Conservation (phyloP, 2,888 invertebrate genomes). For the Watsonalla cultraria region DNA sequence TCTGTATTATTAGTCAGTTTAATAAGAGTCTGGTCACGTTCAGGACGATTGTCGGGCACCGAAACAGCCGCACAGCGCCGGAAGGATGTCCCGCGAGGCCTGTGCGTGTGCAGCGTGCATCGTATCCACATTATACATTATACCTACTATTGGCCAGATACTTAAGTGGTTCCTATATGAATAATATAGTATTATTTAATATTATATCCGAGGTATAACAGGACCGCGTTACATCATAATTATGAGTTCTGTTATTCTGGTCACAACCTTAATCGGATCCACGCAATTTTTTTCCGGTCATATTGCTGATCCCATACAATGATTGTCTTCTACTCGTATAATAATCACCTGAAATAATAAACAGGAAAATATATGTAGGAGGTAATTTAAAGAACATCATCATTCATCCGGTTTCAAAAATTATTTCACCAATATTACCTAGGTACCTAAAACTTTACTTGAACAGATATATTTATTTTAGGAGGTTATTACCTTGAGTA, state of each 20-base stretch:
- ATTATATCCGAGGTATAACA: conserved; percentile 9
- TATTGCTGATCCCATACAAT: no score
- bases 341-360: no score
- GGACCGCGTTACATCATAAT: conserved; percentile 18
- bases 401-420: no score
- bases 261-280: no score
- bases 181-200: not conserved
- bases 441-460: no score
- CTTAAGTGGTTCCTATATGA: conserved; percentile 10
- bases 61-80: conserved; percentile 34
- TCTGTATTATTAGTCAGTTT: conserved; percentile 8
- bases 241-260: not conserved
- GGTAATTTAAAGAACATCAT: no score
- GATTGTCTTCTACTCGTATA: no score
- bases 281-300: no score
- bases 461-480: no score
- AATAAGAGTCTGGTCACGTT: conserved; percentile 44
- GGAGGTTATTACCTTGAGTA: no score
- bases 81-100: conserved; percentile 54
- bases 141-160: conserved; percentile 9
- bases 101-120: conserved; percentile 37
- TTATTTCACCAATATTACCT: no score
- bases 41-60: conserved; percentile 40
- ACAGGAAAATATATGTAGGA: no score
- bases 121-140: conserved; percentile 10